Evolutionary conservation across 2,113 vertebrate genomes (phyloP), one percentile per base, ranked within the genome.

Genomic region (Ameiurus melas): DNA sequence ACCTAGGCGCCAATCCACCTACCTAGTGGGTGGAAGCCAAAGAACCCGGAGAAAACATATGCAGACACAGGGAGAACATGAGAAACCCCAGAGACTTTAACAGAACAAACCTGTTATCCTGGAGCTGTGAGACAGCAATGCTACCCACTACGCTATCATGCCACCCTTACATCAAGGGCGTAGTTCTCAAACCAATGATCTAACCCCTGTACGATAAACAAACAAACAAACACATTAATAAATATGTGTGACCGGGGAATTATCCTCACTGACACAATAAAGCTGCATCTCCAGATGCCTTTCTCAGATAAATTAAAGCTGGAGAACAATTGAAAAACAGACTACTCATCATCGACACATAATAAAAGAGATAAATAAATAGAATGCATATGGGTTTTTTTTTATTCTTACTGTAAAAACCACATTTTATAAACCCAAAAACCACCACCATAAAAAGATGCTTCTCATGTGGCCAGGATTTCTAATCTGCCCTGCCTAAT

Each of bases 401-500:
- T 53, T 30, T 39, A 20, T 47, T 12, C 4, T n/a, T 60, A 81
- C 4, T 58, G 9, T 5, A 83, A 33, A 87, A 73, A 4, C 30
- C 55, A 73, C 2, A n/a, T 51, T 30, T 73, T 73, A 14, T 13
- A 83, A 53, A 78, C 16, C 4, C 39, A 17, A 62, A 64, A 33
- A 27, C 39, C 51, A 68, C 10, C 62, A 70, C n/a, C 58, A 70
- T 20, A 80, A 25, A 79, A 36, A 16, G 33, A 80, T 39, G 87
- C 25, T 64, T 87, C 68, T 71, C 62, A 77, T 85, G 83, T 62
- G 47, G 78, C 68, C 82, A 90, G 75, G 79, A 83, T 85, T 73
- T 90, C 80, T 83, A 60, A 88, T 90, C 80, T 89, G 88, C 62
- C 66, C 60, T 87, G 79, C 68, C 73, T 86, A 62, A 90, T 90